Evolutionary conservation across 1,140 invertebrate genomes (phyloP), one percentile per base, ranked within the genome.

Genomic region (Linepithema humile): DNA sequence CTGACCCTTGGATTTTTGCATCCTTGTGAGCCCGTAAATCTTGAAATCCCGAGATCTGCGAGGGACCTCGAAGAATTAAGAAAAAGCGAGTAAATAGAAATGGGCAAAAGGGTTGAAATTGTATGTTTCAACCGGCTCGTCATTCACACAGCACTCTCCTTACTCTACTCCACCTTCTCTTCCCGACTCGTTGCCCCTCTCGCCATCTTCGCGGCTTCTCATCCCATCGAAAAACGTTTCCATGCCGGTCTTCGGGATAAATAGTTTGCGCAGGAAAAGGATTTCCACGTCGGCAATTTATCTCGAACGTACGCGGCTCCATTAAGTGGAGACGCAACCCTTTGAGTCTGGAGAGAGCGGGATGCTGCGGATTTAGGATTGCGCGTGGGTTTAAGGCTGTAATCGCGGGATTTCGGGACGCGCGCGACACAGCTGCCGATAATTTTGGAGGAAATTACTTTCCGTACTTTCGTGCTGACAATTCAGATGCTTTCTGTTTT

Each of bases 251-350:
- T 80, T 69, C 74, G 57, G 75, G 48, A 88, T 85, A 87, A 88
- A 88, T 87, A 88, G 85, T 88, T 88, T 88, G 85, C 82, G 55
- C 69, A 83, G 70, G 82, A 87, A 87, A 87, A 86, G 83, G 74
- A 80, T 86, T 80, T 86, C 85, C 69, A 77, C 73, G 73, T 62
- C 48, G 74, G 87, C 83, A 85, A 88, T 88, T 88, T 87, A 87
- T 88, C 82, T 87, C 60, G 70, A 73, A 64, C 60, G 82, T 86
- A 86, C 82, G 82, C 65, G 77, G 87, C 87, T 88, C 87, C 87
- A 88, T 87, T 88, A 87, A 87, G 59, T n/a, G 32, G 50, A 86
- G 85, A 78, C 53, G 85, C 40, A 85, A 69, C 85, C 64, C 69
- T 87, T 86, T 87, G 77, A 87, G 55, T 80, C 60, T 43, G 60